Conservation (phyloP, 2,888 invertebrate species). For the Drosophila kokeensis region DNA sequence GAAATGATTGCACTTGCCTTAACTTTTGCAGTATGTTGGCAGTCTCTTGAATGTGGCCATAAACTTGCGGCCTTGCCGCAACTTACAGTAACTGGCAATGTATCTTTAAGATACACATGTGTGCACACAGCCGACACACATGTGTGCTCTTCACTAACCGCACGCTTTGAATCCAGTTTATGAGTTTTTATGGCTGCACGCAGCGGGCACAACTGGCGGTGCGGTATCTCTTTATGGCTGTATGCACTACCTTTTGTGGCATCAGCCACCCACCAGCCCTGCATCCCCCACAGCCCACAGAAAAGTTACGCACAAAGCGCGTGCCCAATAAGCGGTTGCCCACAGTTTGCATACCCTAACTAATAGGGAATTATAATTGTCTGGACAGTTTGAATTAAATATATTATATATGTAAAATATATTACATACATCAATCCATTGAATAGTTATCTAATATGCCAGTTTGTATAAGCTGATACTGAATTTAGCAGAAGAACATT, state of each 20-base stretch:
- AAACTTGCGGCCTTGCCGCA: conserved; percentile 46
- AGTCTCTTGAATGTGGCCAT: conserved; percentile 42
- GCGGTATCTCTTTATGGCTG: conserved; percentile 60
- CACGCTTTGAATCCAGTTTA: conserved; percentile 49
- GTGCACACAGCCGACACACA: conserved; percentile 6
- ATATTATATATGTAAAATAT: neutral
- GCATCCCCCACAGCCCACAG: neutral
- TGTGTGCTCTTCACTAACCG: conserved; percentile 7
- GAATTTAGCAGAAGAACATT: neutral
- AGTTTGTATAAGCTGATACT: neutral
- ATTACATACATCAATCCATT: neutral
- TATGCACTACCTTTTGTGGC: conserved; percentile 48
- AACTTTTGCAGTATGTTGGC: conserved; percentile 34
- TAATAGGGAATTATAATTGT: neutral
- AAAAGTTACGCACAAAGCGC: conserved; percentile 47
- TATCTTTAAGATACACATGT: conserved; percentile 51
- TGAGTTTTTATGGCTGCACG: conserved; percentile 64
- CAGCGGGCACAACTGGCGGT: conserved; percentile 41
- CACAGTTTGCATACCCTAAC: conserved; percentile 14
- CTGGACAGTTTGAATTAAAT: neutral
- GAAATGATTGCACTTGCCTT: conserved; percentile 70
- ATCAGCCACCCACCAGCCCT: neutral
- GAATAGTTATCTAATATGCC: neutral
- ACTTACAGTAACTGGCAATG: conserved; percentile 52
- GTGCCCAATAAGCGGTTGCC: conserved; percentile 45